Base-by-base conservation (phyloP, 1,140 invertebrate genomes). In the Tenebrio molitor region DNA sequence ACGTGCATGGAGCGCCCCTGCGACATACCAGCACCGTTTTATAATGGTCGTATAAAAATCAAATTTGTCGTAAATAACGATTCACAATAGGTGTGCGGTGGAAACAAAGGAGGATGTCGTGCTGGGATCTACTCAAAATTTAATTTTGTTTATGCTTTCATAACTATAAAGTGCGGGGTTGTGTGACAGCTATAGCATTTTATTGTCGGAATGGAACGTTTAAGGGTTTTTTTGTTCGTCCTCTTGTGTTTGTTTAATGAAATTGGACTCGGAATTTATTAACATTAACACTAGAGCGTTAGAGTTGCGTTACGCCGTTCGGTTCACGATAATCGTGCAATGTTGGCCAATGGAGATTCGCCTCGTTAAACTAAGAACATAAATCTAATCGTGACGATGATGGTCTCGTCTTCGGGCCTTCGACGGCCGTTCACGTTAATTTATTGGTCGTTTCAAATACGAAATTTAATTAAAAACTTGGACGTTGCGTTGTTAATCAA, bases 101-200 rank as follows among this genome's bases (percentile, higher is more conserved):
- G 50, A 58, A 58, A 58, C 50, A 58, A 58, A 58, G 50, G 12
- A 34, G 12, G 50, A 29, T 58, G 21, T 58, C 50, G 50, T 58
- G 50, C 50, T 58, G 50, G 21, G 50, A 8, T 29, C 50, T 58
- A 21, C 23, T 58, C 50, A 58, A 58, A 58, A 58, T 58, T 58
- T 58, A 58, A 58, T 58, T 58, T 58, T 58, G 50, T 58, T 58
- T 58, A 58, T 58, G 50, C 50, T 58, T 58, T 58, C 50, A 58
- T 58, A 58, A 58, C 50, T 29, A 58, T 58, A 29, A 58, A 58
- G 29, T 58, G 50, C 23, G 23, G 50, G 50, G 50, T 58, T 58
- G 50, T 58, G 12, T 58, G 50, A 58, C 50, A 58, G 50, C 50
- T 58, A 58, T 58, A 10, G 12, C 7, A 33, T 58, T 58, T 58